phyloP scores from a whole-genome alignment of 2,888 invertebrate genomes.

The Axea sp. region DNA sequence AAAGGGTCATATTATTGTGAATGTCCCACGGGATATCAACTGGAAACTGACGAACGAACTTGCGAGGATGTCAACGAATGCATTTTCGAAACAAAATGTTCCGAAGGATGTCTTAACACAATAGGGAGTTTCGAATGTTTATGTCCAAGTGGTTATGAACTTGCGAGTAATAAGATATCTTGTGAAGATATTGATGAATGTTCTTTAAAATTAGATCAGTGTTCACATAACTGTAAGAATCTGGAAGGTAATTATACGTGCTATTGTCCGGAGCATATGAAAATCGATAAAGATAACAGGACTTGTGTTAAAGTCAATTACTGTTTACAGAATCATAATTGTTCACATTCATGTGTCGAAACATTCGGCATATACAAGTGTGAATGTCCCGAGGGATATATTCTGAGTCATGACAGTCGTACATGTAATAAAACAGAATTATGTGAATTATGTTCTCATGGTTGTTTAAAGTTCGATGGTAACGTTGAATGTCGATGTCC shows the following conservation, averaged over 20 bases:
- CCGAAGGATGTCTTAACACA: constrained; percentile 80
- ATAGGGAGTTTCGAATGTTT: constrained; percentile 80
- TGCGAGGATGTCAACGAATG: constrained; percentile 79
- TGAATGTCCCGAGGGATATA: constrained; percentile 78
- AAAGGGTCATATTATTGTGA: constrained; percentile 82
- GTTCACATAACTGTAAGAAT: constrained; percentile 74
- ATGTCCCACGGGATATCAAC: constrained; percentile 81
- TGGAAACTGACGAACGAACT: constrained; percentile 70
- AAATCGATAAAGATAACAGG: constrained; percentile 68
- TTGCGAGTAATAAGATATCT: constrained; percentile 67
- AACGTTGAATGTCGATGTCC: constrained; percentile 83
- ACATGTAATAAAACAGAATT: constrained; percentile 72
- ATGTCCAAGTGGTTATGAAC: constrained; percentile 80
- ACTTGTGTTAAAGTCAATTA: constrained; percentile 75
- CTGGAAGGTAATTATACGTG: constrained; percentile 80
- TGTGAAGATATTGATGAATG: constrained; percentile 81
- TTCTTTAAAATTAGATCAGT: constrained; percentile 62
- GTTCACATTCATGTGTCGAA: constrained; percentile 80
- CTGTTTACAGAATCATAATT: constrained; percentile 76
- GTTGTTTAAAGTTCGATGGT: constrained; percentile 83
- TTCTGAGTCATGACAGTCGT: constrained; percentile 75
- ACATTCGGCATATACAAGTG: constrained; percentile 80
- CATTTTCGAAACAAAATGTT: constrained; percentile 68
- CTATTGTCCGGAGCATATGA: constrained; percentile 79
- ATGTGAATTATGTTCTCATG: constrained; percentile 73